Evolutionary conservation across 2,113 vertebrate genomes (phyloP).

Genomic region (Cyanoliseus patagonus): DNA sequence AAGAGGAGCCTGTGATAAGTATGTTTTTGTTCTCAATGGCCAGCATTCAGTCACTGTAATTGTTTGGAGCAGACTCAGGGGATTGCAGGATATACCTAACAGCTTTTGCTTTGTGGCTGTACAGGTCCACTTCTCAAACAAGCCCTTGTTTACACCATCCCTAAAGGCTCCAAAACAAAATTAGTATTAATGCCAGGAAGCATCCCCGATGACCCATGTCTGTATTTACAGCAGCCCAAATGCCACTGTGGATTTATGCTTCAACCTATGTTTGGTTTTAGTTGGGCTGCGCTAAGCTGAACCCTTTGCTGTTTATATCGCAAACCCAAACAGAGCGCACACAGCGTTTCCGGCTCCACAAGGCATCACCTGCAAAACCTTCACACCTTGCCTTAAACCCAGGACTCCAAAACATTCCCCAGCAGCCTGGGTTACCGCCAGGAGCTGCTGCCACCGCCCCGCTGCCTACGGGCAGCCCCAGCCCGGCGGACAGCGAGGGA

Average conservation of each 20-base stretch:
- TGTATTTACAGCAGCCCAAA: background rate
- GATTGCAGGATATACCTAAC: background rate
- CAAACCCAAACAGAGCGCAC: background rate
- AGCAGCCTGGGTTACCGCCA: background rate
- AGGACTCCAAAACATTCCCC: background rate
- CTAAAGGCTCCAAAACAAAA: background rate
- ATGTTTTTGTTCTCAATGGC: background rate
- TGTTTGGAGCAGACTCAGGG: background rate
- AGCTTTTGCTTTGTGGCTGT: background rate
- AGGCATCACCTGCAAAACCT: background rate
- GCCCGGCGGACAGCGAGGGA: background rate
- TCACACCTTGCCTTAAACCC: background rate
- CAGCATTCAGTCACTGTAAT: background rate
- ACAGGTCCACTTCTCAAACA: background rate
- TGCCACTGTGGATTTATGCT: background rate
- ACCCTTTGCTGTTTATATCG: background rate
- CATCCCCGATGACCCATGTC: background rate
- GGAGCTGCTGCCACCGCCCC: background rate
- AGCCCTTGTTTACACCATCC: background rate
- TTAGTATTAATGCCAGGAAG: background rate
- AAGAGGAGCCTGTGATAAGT: background rate
- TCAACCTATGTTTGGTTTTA: background rate
- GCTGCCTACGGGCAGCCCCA: no score
- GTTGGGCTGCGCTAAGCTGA: background rate
- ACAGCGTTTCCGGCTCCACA: fast-evolving